Base-by-base conservation (phyloP, 2,888 invertebrate genomes). In the Patella pellucida region DNA sequence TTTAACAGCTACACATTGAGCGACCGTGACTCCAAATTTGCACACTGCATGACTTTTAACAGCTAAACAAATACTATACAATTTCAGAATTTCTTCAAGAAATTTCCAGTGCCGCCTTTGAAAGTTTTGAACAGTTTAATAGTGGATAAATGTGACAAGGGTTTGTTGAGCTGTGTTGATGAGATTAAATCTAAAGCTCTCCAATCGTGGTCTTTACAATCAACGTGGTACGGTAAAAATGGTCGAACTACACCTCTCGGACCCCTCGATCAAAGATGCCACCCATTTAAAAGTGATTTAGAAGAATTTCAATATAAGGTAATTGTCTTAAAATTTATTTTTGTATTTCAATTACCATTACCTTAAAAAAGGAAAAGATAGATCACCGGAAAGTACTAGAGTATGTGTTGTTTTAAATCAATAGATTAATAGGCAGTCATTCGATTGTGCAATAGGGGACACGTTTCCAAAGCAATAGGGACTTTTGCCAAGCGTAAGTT, bases 261-360 rank as follows among this genome's bases (percentile, higher is more conserved):
- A 7, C 23, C 62, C 1, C 23, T 23, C 11, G 62, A 12, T 19
- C 12, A 2, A 62, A 9, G 23, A 62, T 62, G 11, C 11, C 62
- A 62, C 23, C 62, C 62, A 23, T 62, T 62, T 62, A 11, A 19
- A 11, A 62, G 9, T 2, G 62, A 3, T 23, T 62, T 62, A 62
- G 62, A 62, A 23, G 62, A 62, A 62, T 62, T 62, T 23, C 19
- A 62, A 15, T 62, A 62, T 11, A 62, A 62, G 62, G 62, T 62
- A 62, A 12, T 9, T 9, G 9, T 41, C 41, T 41, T 41, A 5
- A 41, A 41, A 41, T 41, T 9, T 9, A 9, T 9, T 41, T 41
- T 9, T 41, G 41, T 41, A 41, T 41, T 41, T 41, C 9, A 0
- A 41, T 41, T 41, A 41, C 9, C 41, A 1, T 5, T 41, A 41